Evolutionary conservation across 2,113 vertebrate species (phyloP), one percentile per base, ranked within the genome.

Genomic region (Raja brachyura): DNA sequence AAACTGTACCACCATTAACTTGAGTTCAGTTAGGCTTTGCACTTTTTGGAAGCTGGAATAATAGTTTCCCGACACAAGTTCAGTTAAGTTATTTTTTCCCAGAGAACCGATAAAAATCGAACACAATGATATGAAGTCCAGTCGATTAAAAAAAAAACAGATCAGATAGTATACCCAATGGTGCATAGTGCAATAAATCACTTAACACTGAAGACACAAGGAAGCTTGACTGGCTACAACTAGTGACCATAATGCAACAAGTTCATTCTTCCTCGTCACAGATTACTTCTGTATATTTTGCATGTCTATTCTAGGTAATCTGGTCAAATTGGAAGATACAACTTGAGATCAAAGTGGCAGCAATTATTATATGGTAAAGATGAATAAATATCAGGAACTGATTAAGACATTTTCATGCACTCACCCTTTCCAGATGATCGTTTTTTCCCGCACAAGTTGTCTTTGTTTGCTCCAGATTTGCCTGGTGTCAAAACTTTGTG

Each of bases 401-500:
- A 54, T 48, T 4, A 25, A 39, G 31, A 28, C 33, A 48, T 54
- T 73, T 48, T 48, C 8, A 20, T 73, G 13, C 6, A 92, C 90
- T 33, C 54, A 92, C 90, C 70, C 56, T 18, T 92, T 14, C 31
- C 39, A 28, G 90, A 22, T 92, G 68, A 70, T 18, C 0, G 7
- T 90, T 90, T 74, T 73, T 33, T 73, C 25, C 54, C 54, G 22
- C 83, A 11, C 61, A 16, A n/a, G n/a, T 28, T 73, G 73, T 11
- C 90, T 70, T 92, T 73, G 39, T 22, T 31, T 13, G 20, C 22
- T 28, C 73, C 33, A 92, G 68, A 73, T 18, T 73, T 74, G 2
- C 73, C 94, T 22, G 95, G 95, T 66, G 93, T 94, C 96, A 96
- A 97, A 0, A 92, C 63, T 0, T 94, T 93, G 2, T 54, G 10